Conservation (phyloP, 2,113 vertebrate genomes). For the Acrocephalus arundinaceus region DNA sequence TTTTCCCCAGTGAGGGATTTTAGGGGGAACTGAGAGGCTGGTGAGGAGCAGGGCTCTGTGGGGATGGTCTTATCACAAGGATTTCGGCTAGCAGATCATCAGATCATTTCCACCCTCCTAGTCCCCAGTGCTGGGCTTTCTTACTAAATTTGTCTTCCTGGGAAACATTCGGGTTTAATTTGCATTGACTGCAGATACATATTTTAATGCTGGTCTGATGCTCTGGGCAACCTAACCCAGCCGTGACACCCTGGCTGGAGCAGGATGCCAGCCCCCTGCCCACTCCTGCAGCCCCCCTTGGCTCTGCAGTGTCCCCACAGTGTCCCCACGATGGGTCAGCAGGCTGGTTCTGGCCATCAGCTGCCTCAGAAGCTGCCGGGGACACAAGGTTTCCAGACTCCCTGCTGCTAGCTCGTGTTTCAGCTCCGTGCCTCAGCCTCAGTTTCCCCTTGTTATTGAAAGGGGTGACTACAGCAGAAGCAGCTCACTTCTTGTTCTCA, state of each 20-base stretch:
- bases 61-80: fast-evolving
- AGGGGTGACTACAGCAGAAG: neutral
- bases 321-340: neutral
- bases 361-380: neutral
- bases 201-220: neutral
- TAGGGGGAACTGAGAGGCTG: neutral
- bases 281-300: neutral
- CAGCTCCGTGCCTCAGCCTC: neutral
- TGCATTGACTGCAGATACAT: neutral
- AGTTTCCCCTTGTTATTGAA: neutral
- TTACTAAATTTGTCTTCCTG: neutral
- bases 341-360: neutral
- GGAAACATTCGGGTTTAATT: neutral
- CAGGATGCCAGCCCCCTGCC: neutral
- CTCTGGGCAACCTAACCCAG: neutral
- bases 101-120: neutral
- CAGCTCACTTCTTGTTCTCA: neutral
- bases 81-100: neutral
- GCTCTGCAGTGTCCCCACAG: neutral
- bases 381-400: neutral
- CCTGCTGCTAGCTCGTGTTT: neutral
- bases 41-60: neutral
- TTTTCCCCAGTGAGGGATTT: neutral
- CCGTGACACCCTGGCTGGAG: neutral
- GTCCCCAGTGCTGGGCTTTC: neutral